A percentile compares a stretch with the other conserved stretches of the same genome.
These are phyloP conservation scores for Masticophis lateralis DNA, from an alignment of 2,797 vertebrate genomes.

Conservation along the genomic window DNA sequence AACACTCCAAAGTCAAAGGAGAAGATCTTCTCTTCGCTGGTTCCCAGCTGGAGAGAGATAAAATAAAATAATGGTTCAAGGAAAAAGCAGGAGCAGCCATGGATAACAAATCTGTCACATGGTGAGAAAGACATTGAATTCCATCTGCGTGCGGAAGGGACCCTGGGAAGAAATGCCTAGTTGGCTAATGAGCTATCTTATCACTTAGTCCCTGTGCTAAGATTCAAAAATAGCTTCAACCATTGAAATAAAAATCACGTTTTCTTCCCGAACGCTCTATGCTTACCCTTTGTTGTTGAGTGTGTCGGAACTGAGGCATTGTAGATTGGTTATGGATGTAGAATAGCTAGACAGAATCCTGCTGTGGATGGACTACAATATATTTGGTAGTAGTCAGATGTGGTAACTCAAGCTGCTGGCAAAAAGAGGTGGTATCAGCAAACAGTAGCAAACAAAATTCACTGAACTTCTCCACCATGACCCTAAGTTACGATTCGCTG, in stretches of 20 bases:
- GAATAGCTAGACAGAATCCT: background rate
- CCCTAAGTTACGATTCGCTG: background rate
- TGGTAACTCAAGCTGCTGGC: background rate
- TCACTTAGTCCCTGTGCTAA: background rate
- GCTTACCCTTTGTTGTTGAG: background rate
- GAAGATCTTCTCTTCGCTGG: constrained; percentile 31
- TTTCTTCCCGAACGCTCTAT: background rate
- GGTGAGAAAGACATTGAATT: background rate
- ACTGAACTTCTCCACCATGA: background rate
- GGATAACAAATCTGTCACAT: background rate
- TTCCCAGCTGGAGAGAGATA: background rate
- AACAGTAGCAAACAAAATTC: no score
- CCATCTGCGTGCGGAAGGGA: background rate
- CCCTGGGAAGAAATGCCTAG: background rate
- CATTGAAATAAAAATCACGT: background rate
- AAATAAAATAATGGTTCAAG: fast-evolving
- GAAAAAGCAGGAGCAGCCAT: background rate
- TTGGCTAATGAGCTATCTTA: background rate
- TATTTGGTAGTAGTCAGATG: background rate
- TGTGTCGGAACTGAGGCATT: background rate
- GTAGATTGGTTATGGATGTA: background rate
- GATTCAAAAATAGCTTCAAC: background rate
- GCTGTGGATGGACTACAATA: background rate
- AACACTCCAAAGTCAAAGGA: constrained; percentile 86
- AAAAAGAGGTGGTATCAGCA: background rate